Conservation (phyloP, 2,888 invertebrate genomes). For the Mystacides longicornis region DNA sequence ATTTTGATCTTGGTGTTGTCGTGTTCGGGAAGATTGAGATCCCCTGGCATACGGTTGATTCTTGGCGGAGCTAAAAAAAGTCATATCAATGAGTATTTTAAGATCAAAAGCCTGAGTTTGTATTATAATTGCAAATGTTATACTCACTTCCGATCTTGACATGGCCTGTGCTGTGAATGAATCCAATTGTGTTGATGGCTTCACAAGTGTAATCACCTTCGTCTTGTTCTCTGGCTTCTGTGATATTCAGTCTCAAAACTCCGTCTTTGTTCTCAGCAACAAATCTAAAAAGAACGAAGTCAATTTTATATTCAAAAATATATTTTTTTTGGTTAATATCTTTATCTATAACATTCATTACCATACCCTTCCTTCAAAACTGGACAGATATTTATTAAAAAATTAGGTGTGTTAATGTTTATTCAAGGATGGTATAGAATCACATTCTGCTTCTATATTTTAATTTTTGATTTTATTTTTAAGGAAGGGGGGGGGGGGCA, state of each 20-base stretch:
- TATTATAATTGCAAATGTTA: too few relatives aligned
- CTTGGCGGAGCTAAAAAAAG: slow-evolving; percentile 68
- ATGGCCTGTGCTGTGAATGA: slow-evolving; percentile 78
- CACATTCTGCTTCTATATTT: too few relatives aligned
- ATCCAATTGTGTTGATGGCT: slow-evolving; percentile 86
- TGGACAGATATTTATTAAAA: too few relatives aligned
- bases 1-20: slow-evolving; percentile 98
- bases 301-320: too few relatives aligned
- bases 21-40: slow-evolving; percentile 83
- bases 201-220: slow-evolving; percentile 96
- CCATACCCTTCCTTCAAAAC: too few relatives aligned
- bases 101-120: too few relatives aligned
- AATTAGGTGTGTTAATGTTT: too few relatives aligned
- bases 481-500: too few relatives aligned
- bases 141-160: slow-evolving; percentile 83
- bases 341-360: too few relatives aligned
- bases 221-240: slow-evolving; percentile 83
- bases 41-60: slow-evolving; percentile 84
- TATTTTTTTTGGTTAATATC: too few relatives aligned
- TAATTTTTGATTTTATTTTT: too few relatives aligned
- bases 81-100: background rate
- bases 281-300: slow-evolving; percentile 36
- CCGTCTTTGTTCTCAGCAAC: slow-evolving; percentile 60
- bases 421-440: too few relatives aligned
- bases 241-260: slow-evolving; percentile 76